phyloP scores from a whole-genome alignment of 1,140 invertebrate genomes.

The Polypedilum vanderplanki region DNA sequence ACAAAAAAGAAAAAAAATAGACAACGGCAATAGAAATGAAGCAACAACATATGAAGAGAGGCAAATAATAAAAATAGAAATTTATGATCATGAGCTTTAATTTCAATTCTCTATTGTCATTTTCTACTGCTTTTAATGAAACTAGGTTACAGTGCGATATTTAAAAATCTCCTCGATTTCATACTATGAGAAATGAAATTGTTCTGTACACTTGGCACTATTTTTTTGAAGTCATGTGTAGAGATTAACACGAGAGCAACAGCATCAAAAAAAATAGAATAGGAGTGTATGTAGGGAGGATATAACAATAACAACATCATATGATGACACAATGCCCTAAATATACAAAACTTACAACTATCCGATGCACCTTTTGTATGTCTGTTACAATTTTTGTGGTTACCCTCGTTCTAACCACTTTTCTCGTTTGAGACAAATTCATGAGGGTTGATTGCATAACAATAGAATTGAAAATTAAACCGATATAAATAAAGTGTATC shows the following conservation, averaged over 20 bases:
- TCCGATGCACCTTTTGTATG: conserved; percentile 13
- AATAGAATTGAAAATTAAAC: conserved; percentile 20
- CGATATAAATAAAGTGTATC: conserved; percentile 17
- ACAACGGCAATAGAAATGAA: not conserved
- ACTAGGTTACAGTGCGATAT: not conserved
- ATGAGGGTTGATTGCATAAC: conserved; percentile 27
- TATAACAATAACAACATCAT: too few species aligned
- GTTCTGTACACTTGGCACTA: conserved; percentile 6
- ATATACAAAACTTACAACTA: not conserved
- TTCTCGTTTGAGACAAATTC: not conserved
- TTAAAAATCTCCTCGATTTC: too few species aligned
- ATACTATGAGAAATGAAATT: not conserved
- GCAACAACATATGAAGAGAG: not conserved
- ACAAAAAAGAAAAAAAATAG: too few species aligned
- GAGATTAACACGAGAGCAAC: not conserved
- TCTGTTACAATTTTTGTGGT: not conserved
- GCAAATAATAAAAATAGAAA: conserved; percentile 2
- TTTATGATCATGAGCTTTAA: not conserved
- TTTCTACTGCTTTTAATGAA: not conserved
- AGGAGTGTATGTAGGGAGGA: not conserved
- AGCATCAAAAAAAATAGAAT: not conserved
- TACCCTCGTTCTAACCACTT: conserved; percentile 2
- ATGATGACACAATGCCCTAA: conserved; percentile 1
- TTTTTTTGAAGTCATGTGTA: not conserved
- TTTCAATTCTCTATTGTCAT: conserved; percentile 2